Evolutionary conservation across 2,113 vertebrate species (phyloP), one percentile per base, ranked within the genome.

Genomic region (Zapus hudsonius): DNA sequence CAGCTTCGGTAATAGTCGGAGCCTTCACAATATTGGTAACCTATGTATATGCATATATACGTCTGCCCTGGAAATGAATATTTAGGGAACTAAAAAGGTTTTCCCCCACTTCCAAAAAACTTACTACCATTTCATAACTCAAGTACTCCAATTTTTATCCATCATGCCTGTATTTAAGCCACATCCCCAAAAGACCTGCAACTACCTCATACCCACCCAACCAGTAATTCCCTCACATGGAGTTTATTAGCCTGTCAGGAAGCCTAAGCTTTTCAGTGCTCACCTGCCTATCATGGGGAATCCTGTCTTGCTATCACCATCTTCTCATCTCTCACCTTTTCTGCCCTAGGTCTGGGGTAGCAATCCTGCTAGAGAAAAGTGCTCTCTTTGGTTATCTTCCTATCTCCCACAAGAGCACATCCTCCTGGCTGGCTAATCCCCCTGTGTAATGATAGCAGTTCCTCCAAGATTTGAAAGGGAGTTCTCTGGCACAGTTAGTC

Each of bases 401-500:
- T 90, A 17, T 25, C 44, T 36, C 52, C 69, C 78, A 70, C 85
- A 76, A 74, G 64, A 93, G 82, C 91, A 74, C 72, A 74, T 89
- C 84, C 80, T 93, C 91, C 83, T 81, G 72, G 67, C 94, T 89
- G 87, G 79, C 88, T 92, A 63, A 87, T 90, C 93, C 86, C 92
- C 90, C 86, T 85, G 91, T 6, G 33, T 81, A 93, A 88, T 67
- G 91, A 85, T 20, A 90, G 94, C 94, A 93, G 78, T 63, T 92
- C 93, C 92, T 93, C 80, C 0, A 72, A 94, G 93, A 95, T n/a
- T n/a, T n/a, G 78, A 91, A 90, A 93, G 91, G 90, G 95, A 92
- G 89, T 94, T 96, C 95, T 94, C 93, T 93, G 92, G 95, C 95
- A 95, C 83, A 82, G 92, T 89, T 93, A 25, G n/a, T 91, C 91